phyloP scores from a whole-genome alignment of 2,888 invertebrate species.

The Hemistola chrysoprasaria region DNA sequence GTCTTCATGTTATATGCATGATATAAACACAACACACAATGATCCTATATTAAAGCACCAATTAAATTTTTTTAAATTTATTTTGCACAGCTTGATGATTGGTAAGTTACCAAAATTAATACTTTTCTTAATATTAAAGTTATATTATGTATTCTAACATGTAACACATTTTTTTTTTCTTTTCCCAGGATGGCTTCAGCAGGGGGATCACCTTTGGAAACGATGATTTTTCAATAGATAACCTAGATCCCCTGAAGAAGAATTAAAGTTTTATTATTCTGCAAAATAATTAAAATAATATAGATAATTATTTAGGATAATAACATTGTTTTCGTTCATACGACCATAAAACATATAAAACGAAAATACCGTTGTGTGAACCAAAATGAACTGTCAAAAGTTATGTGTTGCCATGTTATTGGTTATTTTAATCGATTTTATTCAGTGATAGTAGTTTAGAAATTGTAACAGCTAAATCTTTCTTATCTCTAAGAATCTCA shows the following conservation, averaged over 20 bases:
- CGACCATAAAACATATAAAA: slow-evolving; percentile 49
- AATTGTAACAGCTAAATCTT: slow-evolving; percentile 24
- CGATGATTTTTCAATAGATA: slow-evolving; percentile 97
- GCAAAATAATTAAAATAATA: slow-evolving; percentile 22
- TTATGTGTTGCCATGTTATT: slow-evolving; percentile 72
- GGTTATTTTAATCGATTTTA: slow-evolving; percentile 63
- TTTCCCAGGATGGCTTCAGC: slow-evolving; percentile 93
- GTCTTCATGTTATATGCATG: too few species aligned
- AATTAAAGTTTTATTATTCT: slow-evolving; percentile 63
- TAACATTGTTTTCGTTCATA: slow-evolving; percentile 54
- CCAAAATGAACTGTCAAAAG: slow-evolving; percentile 40
- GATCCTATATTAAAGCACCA: too few species aligned
- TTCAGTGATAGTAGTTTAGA: slow-evolving; percentile 62
- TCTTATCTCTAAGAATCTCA: slow-evolving; percentile 46
- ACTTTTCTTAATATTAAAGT: too few species aligned
- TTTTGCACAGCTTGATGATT: slow-evolving; percentile 51
- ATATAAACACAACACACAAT: too few species aligned
- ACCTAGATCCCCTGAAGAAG: slow-evolving; percentile 95
- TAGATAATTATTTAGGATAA: slow-evolving; percentile 28
- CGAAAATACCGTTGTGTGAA: slow-evolving; percentile 50
- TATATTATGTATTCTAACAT: too few species aligned
- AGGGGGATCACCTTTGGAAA: slow-evolving; percentile 93
- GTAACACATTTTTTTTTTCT: slow-evolving; percentile 23
- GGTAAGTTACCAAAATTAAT: slow-evolving; percentile 47
- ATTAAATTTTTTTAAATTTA: slow-evolving; percentile 30